A percentile compares a stretch with the other conserved stretches of the same genome.
Evolutionary conservation across 2,113 vertebrate species (phyloP).

Genomic region (Oreotrochilus melanogaster): DNA sequence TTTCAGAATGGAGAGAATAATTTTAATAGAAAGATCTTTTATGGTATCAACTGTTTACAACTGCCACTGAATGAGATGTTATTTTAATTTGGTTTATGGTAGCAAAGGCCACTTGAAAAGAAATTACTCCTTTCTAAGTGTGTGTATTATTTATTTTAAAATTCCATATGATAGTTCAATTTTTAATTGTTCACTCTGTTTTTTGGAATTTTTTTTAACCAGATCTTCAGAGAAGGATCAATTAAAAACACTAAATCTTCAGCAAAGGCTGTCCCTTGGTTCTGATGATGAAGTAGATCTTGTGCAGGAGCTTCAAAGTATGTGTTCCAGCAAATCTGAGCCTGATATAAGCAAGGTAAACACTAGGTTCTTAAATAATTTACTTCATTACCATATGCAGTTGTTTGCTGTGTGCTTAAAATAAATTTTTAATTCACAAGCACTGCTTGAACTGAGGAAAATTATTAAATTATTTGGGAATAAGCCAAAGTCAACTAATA

Average conservation of each 20-base stretch:
- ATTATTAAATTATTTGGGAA: background rate
- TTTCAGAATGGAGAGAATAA: background rate
- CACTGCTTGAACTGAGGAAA: background rate
- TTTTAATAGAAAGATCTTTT: background rate
- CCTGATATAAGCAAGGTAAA: slow-evolving; percentile 95
- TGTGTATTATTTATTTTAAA: background rate
- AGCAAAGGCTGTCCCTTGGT: slow-evolving; percentile 82
- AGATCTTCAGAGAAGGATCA: slow-evolving; percentile 74
- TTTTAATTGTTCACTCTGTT: background rate
- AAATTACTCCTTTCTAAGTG: background rate
- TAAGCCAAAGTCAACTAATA: background rate
- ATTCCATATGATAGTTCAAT: background rate
- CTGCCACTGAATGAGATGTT: background rate
- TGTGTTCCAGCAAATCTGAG: slow-evolving; percentile 96
- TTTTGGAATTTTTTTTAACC: background rate
- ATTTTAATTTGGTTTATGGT: background rate
- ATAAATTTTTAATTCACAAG: slow-evolving; percentile 29
- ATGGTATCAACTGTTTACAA: background rate
- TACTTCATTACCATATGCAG: background rate
- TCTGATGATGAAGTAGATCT: slow-evolving; percentile 91
- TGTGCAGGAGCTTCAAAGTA: slow-evolving; percentile 89
- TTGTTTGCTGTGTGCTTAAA: background rate
- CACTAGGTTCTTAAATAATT: slow-evolving; percentile 11
- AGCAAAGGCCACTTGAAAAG: background rate
- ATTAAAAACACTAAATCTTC: slow-evolving; percentile 64